Base-by-base conservation (phyloP, 1,140 invertebrate species). In the Drosophila ercepeae region DNA sequence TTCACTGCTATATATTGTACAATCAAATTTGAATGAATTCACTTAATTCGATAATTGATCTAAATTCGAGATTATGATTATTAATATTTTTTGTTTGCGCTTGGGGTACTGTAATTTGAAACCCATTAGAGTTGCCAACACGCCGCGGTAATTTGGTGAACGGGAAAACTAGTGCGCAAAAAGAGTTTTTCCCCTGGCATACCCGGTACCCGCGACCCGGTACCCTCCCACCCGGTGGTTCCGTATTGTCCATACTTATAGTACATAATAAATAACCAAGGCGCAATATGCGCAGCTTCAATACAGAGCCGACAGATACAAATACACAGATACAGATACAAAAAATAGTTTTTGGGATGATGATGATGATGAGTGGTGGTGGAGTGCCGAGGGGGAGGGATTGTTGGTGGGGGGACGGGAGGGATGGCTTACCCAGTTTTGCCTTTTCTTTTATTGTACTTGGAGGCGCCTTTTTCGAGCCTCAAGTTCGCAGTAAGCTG, bases 281-380 rank as follows among this genome's bases (percentile, higher is more conserved):
- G 76, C 81, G 81, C 82, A 84, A 84, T 86, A 84, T 84, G 79
- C 81, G 79, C 81, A 84, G 79, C 79, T 84, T 84, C 79, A 79
- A 75, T 74, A 68, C 68, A 45, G 57, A 75, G 59, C 45, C 69
- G 59, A 75, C 76, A 84, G 65, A 81, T 74, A 86, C 55, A 45
- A 29, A 44, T 58, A 45, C 53, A 65, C 54, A 42, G 4, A 39
- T 41, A 32, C 57, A 34, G 57, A 77, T 16, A 71, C 39, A 70
- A 18, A 54, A 53, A 64, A 73, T 72, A 72, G 68, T 73, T 72
- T 71, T 70, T 45, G 8, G 51, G 25, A 41, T 18, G 34, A 42
- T 23, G 23, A 39, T 18, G n/a, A 41, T 9, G 8, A 19, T 27
- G 49, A 32, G 14, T n/a, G 39, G 9, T n/a, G n/a, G n/a, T n/a